Percentiles rank a stretch among this genome's conserved stretches.
Evolutionary conservation across 92 coral and sea anemone genomes (phyloP).

Genomic region (Zoanthus gigantus): DNA sequence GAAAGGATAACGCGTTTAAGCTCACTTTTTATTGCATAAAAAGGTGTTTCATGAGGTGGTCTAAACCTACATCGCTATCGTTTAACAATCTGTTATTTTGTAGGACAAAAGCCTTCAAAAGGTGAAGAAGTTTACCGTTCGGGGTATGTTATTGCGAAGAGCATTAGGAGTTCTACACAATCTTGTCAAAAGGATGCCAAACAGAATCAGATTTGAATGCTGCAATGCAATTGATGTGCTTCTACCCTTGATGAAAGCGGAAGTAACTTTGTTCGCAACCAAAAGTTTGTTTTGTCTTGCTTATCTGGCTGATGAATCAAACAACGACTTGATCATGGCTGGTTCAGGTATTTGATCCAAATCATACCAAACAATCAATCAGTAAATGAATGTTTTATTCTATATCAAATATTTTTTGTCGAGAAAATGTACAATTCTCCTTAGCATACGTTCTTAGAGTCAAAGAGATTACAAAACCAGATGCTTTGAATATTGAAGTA

Average conservation of each 20-base stretch:
- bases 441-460: too few species aligned
- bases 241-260: slow-evolving; percentile 74
- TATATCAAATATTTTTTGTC: too few species aligned
- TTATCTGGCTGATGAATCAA: slow-evolving; percentile 74
- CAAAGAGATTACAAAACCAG: too few species aligned
- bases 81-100: neutral
- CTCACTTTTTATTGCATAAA: too few species aligned
- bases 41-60: neutral
- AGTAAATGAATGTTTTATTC: too few species aligned
- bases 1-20: neutral
- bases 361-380: neutral
- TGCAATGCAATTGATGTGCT: slow-evolving; percentile 66
- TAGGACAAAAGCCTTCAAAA: slow-evolving; percentile 58
- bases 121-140: slow-evolving; percentile 47
- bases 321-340: slow-evolving; percentile 79
- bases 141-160: slow-evolving; percentile 64
- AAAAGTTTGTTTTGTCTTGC: slow-evolving; percentile 75
- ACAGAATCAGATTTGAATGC: slow-evolving; percentile 57
- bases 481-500: too few species aligned
- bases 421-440: too few species aligned
- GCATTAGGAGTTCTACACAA: slow-evolving; percentile 68
- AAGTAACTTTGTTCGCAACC: slow-evolving; percentile 64
- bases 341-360: slow-evolving; percentile 62
- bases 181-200: slow-evolving; percentile 74
- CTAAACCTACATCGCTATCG: neutral